Evolutionary conservation across 2,113 vertebrate genomes (phyloP).

Genomic region (Oncorhynchus tshawytscha): DNA sequence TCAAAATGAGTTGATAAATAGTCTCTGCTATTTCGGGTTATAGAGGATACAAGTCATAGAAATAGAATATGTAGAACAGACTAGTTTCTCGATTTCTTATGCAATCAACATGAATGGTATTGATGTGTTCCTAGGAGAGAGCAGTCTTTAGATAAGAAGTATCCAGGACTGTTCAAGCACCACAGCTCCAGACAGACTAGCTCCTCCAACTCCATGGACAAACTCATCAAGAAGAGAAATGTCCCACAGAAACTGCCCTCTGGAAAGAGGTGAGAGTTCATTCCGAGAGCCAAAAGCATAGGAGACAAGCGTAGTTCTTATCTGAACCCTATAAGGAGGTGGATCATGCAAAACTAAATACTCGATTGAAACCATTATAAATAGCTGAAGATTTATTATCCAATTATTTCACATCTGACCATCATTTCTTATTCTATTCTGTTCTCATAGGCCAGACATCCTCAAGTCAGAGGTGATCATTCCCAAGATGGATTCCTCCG

Average conservation of each 20-base stretch:
- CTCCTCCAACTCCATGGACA: conserved; percentile 90
- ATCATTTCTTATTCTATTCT: conserved; percentile 7
- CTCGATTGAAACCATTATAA: no score
- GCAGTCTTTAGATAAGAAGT: conserved; percentile 92
- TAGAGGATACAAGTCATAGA: no score
- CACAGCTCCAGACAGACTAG: conserved; percentile 81
- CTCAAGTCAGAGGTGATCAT: conserved; percentile 92
- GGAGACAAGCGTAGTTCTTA: background rate
- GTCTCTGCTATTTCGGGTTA: no score
- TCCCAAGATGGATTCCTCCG: conserved; percentile 88
- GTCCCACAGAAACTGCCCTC: conserved; percentile 93
- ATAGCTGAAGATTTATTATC: no score
- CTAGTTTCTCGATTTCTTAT: no score
- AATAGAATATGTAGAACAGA: no score
- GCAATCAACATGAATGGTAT: background rate
- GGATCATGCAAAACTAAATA: no score
- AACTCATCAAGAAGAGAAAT: conserved; percentile 95
- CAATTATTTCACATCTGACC: conserved; percentile 14
- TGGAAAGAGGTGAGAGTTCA: conserved; percentile 81
- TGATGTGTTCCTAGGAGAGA: conserved; percentile 77
- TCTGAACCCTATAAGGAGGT: background rate
- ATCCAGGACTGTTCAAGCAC: conserved; percentile 88
- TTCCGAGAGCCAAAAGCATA: conserved; percentile 16
- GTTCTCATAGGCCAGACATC: conserved; percentile 83
- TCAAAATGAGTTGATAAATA: no score